These are phyloP conservation scores for Sphaeramia orbicularis DNA, from an alignment of 2,797 vertebrate genomes.

Conservation along the genomic window DNA sequence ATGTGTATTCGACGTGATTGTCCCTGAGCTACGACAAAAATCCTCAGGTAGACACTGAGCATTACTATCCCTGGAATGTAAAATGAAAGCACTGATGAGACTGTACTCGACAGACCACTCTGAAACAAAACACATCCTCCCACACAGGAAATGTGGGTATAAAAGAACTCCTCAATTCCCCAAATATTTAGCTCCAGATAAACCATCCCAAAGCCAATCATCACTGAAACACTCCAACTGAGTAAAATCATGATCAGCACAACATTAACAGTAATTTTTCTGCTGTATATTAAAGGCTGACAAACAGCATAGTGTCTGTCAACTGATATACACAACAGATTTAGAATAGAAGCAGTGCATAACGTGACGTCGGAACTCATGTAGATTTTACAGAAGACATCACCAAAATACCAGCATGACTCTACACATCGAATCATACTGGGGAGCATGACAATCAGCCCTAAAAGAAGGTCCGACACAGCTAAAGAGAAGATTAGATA, in stretches of 20 bases:
- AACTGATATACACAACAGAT: slow-evolving; percentile 51
- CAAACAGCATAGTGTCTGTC: slow-evolving; percentile 53
- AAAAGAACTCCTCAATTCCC: slow-evolving; percentile 44
- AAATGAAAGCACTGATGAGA: slow-evolving; percentile 40
- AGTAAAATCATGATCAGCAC: slow-evolving; percentile 33
- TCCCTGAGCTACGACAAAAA: slow-evolving; percentile 41
- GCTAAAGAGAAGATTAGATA: slow-evolving; percentile 50
- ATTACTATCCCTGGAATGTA: slow-evolving; percentile 52
- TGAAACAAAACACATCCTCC: slow-evolving; percentile 48
- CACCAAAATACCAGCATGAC: slow-evolving; percentile 56
- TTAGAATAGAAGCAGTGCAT: slow-evolving; percentile 50
- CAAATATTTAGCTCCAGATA: slow-evolving; percentile 37
- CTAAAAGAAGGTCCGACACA: slow-evolving; percentile 41
- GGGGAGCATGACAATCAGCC: slow-evolving; percentile 46
- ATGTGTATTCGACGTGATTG: slow-evolving; percentile 36
- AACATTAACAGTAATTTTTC: slow-evolving; percentile 35
- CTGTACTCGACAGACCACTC: slow-evolving; percentile 25
- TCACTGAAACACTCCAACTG: slow-evolving; percentile 42
- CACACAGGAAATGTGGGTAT: slow-evolving; percentile 31
- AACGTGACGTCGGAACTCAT: slow-evolving; percentile 43
- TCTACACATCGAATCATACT: slow-evolving; percentile 36
- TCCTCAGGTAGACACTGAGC: slow-evolving; percentile 50
- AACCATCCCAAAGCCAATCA: slow-evolving; percentile 51
- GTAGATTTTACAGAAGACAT: slow-evolving; percentile 39
- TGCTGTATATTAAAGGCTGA: slow-evolving; percentile 39